Evolutionary conservation across 2,113 vertebrate genomes (phyloP), one percentile per base, ranked within the genome.

Genomic region (Phainopepla nitens): DNA sequence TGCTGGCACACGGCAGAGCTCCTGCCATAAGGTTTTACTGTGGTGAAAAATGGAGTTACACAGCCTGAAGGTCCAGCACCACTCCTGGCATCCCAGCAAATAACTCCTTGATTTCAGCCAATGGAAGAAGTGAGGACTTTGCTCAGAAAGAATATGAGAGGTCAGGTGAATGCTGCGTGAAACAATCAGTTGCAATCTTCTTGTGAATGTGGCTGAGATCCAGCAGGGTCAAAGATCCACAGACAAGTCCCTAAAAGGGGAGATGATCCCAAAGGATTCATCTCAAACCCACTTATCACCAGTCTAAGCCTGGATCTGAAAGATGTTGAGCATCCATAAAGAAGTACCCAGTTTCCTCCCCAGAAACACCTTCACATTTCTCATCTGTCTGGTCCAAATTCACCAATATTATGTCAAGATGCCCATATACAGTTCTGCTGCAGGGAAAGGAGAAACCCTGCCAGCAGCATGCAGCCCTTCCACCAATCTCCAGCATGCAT

Each of bases 11-110:
- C n/a, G 60, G 73, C 78, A 85, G 90, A 17, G 15, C 1, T 84
- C 78, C 83, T 91, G 49, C 66, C 83, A 83, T 81, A 68, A 94
- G 94, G 84, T 80, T 94, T 97, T 16, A 2, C 65, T 90, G 35
- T 82, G 58, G 80, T 76, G 71, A 95, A 97, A 95, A 92, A 77
- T 93, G 90, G 88, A 83, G 82, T 90, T 87, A 89, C 82, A 92
- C 69, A 90, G 85, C 64, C 50, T 53, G 62, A 70, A 73, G 76
- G 93, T 88, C 70, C 94, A 95, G 86, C 91, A 96, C 42, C 35
- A 44, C 53, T 93, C 64, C 20, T 82, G 78, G 33, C 36, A 89
- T 49, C 65, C 44, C 64, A 39, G 21, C 8, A 35, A 64, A 57
- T 17, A 39, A 23, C 53, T 50, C 39, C 58, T 89, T 61, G 42